Base-by-base conservation (phyloP, 2,113 vertebrate genomes). In the Clarias magur region DNA sequence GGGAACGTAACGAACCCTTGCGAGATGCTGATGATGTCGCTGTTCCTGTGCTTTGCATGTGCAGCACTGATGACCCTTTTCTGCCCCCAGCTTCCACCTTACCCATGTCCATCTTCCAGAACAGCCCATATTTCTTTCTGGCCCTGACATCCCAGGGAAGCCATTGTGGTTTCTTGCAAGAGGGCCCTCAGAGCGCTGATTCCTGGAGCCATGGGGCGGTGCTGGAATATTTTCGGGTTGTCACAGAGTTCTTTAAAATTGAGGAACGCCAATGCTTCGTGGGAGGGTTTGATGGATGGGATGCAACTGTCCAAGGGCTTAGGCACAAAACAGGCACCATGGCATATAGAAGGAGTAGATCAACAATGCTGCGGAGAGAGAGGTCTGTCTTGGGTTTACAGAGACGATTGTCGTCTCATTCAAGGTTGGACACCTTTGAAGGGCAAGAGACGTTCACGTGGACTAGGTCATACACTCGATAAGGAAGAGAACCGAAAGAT, bases 1-100 rank as follows among this genome's bases (percentile, higher is more conserved):
- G 97, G 97, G 96, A 96, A 25, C 93, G 89, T 87, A 99, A 99
- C 0, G 97, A 98, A 86, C 97, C 97, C 0, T 93, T 98, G 70
- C 95, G 96, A n/a, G 97, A 98, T 0, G 97, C 95, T 27, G 97
- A 98, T 2, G 97, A 98, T 87, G 96, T 94, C 0, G 96, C 96
- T 0, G 95, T 98, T 13, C 97, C 97, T 0, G 95, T 98, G 42
- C 94, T 98, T 80, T 97, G 97, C 21, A 93, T 98, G 84, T 92
- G 94, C 90, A 97, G 96, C 75, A 27, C 90, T 0, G 96, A 98
- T 0, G 97, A 98, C 90, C 97, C 97, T 0, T 92, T 97, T 30
- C 94, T 97, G 0, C 92, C 94, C 0, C 91, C 94, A 0, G 88
- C 86, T 9, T 91, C 11, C 56, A 93, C 94, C 48, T 86, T 97